phyloP scores from a whole-genome alignment of 2,888 invertebrate genomes.

The Acronicta alni region DNA sequence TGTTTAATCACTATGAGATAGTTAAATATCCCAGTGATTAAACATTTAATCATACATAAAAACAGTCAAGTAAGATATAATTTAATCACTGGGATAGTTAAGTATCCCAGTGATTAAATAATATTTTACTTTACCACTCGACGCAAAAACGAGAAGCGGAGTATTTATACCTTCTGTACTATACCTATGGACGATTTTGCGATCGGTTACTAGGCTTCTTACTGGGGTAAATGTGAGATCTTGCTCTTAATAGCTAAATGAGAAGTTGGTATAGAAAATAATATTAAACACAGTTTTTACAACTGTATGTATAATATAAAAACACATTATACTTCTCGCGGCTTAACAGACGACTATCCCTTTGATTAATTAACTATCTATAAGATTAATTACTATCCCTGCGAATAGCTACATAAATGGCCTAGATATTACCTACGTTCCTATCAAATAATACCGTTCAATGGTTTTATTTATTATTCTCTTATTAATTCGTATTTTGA shows the following conservation, averaged over 20 bases:
- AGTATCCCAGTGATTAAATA: conserved; percentile 3
- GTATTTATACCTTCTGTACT: too few relatives aligned
- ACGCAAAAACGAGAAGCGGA: too few relatives aligned
- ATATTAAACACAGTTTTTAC: too few relatives aligned
- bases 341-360: conserved; percentile 2
- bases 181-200: too few relatives aligned
- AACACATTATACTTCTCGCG: not conserved
- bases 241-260: too few relatives aligned
- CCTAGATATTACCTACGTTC: conserved; percentile 49
- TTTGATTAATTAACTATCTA: conserved; percentile 12
- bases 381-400: conserved; percentile 4
- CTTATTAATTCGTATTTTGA: conserved; percentile 45
- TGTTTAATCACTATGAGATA: not conserved
- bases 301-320: not conserved
- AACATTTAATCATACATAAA: too few relatives aligned
- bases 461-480: conserved; percentile 49
- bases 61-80: not conserved
- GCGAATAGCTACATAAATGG: conserved; percentile 4
- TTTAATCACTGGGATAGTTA: not conserved
- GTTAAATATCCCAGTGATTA: not conserved
- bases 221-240: too few relatives aligned
- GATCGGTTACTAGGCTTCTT: too few relatives aligned
- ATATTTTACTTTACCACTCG: too few relatives aligned
- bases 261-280: too few relatives aligned
- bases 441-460: conserved; percentile 48